Base-by-base conservation (phyloP, 2,797 vertebrate species). In the Ceryle rudis region DNA sequence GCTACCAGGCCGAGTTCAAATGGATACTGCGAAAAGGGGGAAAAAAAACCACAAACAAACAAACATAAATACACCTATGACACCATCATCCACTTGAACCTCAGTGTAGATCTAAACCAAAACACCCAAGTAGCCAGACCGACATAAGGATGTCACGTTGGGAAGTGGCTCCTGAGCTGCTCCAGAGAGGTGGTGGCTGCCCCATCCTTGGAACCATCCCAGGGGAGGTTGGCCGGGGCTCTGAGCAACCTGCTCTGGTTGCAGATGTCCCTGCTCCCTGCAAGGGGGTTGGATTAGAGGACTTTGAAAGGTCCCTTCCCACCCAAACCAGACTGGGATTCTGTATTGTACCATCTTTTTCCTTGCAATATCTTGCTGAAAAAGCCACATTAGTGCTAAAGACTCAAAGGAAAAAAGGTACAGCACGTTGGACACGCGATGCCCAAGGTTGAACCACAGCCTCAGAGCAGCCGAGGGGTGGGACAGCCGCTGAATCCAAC, bases 1-100 rank as follows among this genome's bases (percentile, higher is more conserved):
- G 98, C 95, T n/a, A 77, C 79, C 90, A 99, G 96, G 33, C 99
- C 99, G 8, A 98, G 93, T 58, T 97, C 98, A 3, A 99, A 99
- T 17, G 98, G 98, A 75, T 99, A 99, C 99, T 99, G 98, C 8
- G 33, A 57, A 95, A 74, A 49, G 5, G 23, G 31, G 3, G 20
- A 52, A 54, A 78, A 80, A 42, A 52, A 21, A 22, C 3, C 29
- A 16, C 9, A 14, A 51, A 51, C 8, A 51, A 51, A 16, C 26
- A 51, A 28, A 51, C 49, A 31, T 37, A 65, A 35, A 65, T 2
- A 11, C 11, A 26, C 4, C 3, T 5, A 3, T 83, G 51, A 79
- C 19, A 31, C 8, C 6, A 0, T 35, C 47, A 35, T n/a, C 31
- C 20, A 9, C 37, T 15, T 51, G 4, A 61, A 12, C 11, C 8